phyloP scores from a whole-genome alignment of 2,113 vertebrate genomes.

The Corynorhinus townsendii region DNA sequence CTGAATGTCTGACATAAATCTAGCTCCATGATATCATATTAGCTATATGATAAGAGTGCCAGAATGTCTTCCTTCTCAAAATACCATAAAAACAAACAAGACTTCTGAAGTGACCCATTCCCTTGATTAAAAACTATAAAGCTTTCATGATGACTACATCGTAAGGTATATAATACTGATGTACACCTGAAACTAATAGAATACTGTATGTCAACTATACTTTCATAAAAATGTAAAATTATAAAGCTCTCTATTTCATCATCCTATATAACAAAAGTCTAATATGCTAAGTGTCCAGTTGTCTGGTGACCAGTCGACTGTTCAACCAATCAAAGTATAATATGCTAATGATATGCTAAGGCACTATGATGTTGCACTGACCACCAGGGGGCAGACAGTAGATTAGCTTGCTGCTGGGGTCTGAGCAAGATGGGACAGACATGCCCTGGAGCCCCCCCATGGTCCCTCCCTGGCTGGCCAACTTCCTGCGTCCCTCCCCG shows the following conservation, averaged over 20 bases:
- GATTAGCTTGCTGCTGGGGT: too few relatives aligned
- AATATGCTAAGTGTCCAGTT: too few relatives aligned
- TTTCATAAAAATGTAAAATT: neutral
- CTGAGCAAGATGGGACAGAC: too few relatives aligned
- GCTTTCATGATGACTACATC: neutral
- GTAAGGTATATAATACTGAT: neutral
- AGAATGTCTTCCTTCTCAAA: neutral
- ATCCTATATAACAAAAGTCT: neutral
- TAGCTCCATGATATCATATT: neutral
- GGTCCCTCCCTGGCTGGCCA: too few relatives aligned
- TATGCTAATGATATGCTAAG: too few relatives aligned
- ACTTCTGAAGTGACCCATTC: neutral
- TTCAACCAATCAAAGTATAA: too few relatives aligned
- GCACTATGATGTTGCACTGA: too few relatives aligned
- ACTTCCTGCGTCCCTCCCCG: too few relatives aligned
- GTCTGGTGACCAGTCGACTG: too few relatives aligned
- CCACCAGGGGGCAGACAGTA: too few relatives aligned
- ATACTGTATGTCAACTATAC: neutral
- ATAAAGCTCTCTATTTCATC: neutral
- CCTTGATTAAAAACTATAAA: neutral
- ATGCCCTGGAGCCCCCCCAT: too few relatives aligned
- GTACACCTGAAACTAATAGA: neutral
- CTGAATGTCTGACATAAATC: neutral
- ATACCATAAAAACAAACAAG: neutral
- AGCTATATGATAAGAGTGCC: neutral